Evolutionary conservation across 2,797 vertebrate species (phyloP).

Genomic region (Rhyacichthys aspro): DNA sequence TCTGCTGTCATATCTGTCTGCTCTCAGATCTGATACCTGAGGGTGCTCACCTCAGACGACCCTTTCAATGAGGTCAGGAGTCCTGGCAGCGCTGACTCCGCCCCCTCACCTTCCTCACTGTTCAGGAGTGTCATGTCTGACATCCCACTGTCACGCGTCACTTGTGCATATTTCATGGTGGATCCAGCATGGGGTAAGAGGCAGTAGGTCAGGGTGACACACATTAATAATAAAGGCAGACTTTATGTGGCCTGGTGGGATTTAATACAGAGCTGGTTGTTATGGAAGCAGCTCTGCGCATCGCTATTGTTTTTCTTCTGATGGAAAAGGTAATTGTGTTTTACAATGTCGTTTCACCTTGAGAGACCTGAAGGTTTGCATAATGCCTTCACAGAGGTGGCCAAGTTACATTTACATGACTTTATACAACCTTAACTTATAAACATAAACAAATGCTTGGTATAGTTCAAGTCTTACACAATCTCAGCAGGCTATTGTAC

Average conservation of each 20-base stretch:
- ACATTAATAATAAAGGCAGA: constrained; percentile 64
- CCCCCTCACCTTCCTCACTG: constrained; percentile 23
- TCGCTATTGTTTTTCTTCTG: background rate
- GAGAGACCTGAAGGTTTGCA: constrained; percentile 2
- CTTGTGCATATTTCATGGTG: constrained; percentile 67
- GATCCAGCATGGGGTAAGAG: constrained; percentile 49
- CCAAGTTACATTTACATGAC: no score
- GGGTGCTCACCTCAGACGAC: constrained; percentile 29
- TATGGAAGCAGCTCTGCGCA: background rate
- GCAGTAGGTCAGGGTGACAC: constrained; percentile 33
- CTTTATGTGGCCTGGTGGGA: constrained; percentile 16
- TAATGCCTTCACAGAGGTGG: background rate
- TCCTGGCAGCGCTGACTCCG: constrained; percentile 10
- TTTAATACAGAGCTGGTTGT: constrained; percentile 3
- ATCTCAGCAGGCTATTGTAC: no score
- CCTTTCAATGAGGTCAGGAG: constrained; percentile 45
- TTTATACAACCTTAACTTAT: no score
- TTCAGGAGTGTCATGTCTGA: constrained; percentile 46
- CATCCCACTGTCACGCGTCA: constrained; percentile 59
- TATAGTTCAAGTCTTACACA: no score
- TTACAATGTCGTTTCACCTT: background rate
- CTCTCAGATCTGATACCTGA: constrained; percentile 12
- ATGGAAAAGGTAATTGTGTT: constrained; percentile 5
- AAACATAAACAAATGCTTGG: no score
- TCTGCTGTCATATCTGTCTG: constrained; percentile 9